phyloP scores from a whole-genome alignment of 2,113 vertebrate genomes.

The Entelurus aequoreus region DNA sequence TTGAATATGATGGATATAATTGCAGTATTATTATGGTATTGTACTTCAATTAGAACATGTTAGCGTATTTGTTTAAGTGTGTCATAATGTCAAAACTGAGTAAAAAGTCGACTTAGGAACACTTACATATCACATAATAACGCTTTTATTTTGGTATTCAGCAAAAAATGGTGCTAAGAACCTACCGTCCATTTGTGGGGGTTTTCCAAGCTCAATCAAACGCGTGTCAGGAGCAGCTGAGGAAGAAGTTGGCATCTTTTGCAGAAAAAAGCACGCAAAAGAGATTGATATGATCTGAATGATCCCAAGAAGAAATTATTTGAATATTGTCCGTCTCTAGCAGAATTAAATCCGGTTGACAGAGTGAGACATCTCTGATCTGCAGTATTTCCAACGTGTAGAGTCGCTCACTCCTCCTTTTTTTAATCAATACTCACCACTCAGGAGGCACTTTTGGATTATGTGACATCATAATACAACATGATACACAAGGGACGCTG shows the following conservation, averaged over 20 bases:
- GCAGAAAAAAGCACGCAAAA: background rate
- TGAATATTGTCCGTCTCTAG: slow-evolving; percentile 28
- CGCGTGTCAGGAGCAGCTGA: slow-evolving; percentile 11
- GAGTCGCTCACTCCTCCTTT: slow-evolving; percentile 12
- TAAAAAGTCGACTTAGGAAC: too few species aligned
- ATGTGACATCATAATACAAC: slow-evolving; percentile 9
- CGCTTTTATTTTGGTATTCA: background rate
- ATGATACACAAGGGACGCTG: slow-evolving; percentile 13
- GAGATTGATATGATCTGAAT: background rate
- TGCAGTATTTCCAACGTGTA: slow-evolving; percentile 11
- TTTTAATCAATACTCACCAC: slow-evolving; percentile 23
- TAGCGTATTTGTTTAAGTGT: too few species aligned
- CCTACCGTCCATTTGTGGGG: slow-evolving; percentile 20
- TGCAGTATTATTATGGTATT: too few species aligned
- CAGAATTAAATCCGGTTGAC: slow-evolving; percentile 20
- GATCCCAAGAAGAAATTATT: background rate
- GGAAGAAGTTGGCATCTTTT: slow-evolving; percentile 39
- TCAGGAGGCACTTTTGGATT: slow-evolving; percentile 19
- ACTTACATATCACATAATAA: too few species aligned
- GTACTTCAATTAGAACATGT: too few species aligned
- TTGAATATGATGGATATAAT: too few species aligned
- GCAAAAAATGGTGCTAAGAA: background rate
- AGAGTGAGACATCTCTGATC: slow-evolving; percentile 11
- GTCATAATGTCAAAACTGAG: too few species aligned
- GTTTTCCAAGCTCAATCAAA: slow-evolving; percentile 5